Base-by-base conservation (phyloP, 2,797 vertebrate genomes). In the Melanotaenia maccullochi region DNA sequence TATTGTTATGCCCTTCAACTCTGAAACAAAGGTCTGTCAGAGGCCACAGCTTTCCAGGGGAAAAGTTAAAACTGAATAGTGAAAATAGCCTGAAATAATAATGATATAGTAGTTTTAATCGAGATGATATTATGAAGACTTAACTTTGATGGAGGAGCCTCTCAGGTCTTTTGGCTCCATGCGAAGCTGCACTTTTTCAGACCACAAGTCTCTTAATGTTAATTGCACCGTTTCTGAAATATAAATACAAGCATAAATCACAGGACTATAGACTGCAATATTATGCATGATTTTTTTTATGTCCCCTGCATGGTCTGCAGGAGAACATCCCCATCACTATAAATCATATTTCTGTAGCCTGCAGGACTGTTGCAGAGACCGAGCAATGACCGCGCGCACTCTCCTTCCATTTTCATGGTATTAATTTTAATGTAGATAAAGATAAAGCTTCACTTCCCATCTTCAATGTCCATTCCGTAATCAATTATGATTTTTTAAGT, bases 191-290 rank as follows among this genome's bases (percentile, higher is more conserved):
- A 84, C 90, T 90, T 89, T 91, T 93, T 89, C 85, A 82, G 65
- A 90, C 87, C 80, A 78, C 42, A 55, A 93, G 85, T 86, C 85
- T 89, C 72, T 88, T 74, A 85, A 94, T 91, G 91, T 93, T 94
- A 94, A 95, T 93, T 93, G 89, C 87, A 84, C 87, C 90, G 83
- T 93, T 94, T 94, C 88, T 87, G 83, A 91, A 92, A 90, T 89
- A 91, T 93, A 95, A 94, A 94, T 90, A 87, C 83, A 57, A 70
- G 82, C 87, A 94, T 94, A 93, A 95, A 95, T 94, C 94, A 94
- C 75, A 33, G 72, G 83, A 87, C 83, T 83, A 85, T 91, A 47
- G 18, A 20, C 44, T 47, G 90, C 89, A 92, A 92, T 92, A 93
- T 94, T 93, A 89, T 85, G 85, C 84, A 89, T 83, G 87, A 90